These are phyloP conservation scores for Scaptodrosophila latifasciaeformis DNA, from an alignment of 2,888 invertebrate species.

Conservation along the genomic window DNA sequence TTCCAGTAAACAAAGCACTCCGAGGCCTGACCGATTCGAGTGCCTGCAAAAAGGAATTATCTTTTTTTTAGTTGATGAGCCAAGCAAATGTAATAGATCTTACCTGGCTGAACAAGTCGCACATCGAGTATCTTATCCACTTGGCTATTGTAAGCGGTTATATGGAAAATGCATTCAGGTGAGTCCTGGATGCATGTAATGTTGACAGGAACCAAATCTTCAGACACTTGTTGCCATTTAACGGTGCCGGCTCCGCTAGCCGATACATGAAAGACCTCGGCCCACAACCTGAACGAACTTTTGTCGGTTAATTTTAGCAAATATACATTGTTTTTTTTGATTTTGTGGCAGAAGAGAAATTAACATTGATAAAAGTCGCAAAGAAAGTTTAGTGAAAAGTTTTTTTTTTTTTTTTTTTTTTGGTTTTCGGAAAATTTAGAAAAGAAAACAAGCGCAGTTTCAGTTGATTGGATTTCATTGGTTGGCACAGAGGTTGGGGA, in stretches of 20 bases:
- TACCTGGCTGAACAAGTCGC: slow-evolving; percentile 96
- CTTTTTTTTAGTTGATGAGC: too few species aligned
- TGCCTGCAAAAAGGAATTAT: slow-evolving; percentile 79
- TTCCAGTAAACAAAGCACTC: slow-evolving; percentile 99
- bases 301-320: slow-evolving; percentile 60
- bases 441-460: slow-evolving; percentile 32
- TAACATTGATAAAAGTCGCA: too few species aligned
- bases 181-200: slow-evolving; percentile 98
- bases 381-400: too few species aligned
- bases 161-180: slow-evolving; percentile 97
- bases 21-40: slow-evolving; percentile 96
- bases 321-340: not conserved
- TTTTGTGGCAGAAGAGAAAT: not conserved
- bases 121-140: slow-evolving; percentile 99
- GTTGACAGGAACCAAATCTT: slow-evolving; percentile 98
- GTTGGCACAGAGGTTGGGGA: slow-evolving; percentile 14
- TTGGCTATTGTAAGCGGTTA: slow-evolving; percentile 98
- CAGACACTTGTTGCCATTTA: slow-evolving; percentile 98
- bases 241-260: slow-evolving; percentile 94
- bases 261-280: slow-evolving; percentile 98
- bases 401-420: slow-evolving; percentile 9
- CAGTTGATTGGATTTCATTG: slow-evolving; percentile 19
- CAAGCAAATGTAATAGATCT: too few species aligned
- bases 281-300: slow-evolving; percentile 90
- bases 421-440: slow-evolving; percentile 2